phyloP scores from a whole-genome alignment of 2,797 vertebrate genomes.

The Halcyon chelicuti region DNA sequence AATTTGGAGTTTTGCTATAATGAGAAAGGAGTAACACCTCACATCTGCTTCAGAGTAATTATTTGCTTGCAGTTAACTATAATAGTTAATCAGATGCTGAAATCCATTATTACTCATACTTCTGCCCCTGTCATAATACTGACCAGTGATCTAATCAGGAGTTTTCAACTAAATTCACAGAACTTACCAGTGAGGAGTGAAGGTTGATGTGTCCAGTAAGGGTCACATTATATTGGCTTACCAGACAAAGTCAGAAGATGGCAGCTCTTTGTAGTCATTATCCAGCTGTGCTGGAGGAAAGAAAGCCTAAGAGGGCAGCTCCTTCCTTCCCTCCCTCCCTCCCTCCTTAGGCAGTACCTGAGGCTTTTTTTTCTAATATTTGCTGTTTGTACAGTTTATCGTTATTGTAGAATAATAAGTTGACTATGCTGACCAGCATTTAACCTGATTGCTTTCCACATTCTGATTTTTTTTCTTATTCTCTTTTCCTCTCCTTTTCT shows the following conservation, averaged over 20 bases:
- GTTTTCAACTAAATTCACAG: background rate
- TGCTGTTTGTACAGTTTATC: background rate
- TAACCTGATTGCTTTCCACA: too few relatives aligned
- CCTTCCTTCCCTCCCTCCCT: fast-evolving
- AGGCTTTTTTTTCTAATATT: background rate
- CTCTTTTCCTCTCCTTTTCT: too few relatives aligned
- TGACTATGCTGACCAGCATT: too few relatives aligned
- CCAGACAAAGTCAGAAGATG: background rate
- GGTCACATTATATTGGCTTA: background rate
- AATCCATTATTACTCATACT: background rate
- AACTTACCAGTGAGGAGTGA: background rate
- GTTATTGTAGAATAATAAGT: too few relatives aligned
- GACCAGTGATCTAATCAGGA: background rate
- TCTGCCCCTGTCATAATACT: background rate
- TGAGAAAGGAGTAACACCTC: background rate
- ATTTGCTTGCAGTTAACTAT: background rate
- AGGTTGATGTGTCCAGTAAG: background rate
- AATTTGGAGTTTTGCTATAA: background rate
- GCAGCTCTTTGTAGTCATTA: background rate
- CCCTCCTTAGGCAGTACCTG: background rate
- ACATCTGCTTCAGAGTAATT: background rate
- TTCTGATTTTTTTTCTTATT: too few relatives aligned
- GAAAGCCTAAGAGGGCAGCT: background rate
- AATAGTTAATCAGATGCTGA: background rate
- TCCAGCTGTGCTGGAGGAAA: background rate